Evolutionary conservation across 23 tunicate species (phyloP), one percentile per base, ranked within the genome.

Genomic region (Clavelina lepadiformis): DNA sequence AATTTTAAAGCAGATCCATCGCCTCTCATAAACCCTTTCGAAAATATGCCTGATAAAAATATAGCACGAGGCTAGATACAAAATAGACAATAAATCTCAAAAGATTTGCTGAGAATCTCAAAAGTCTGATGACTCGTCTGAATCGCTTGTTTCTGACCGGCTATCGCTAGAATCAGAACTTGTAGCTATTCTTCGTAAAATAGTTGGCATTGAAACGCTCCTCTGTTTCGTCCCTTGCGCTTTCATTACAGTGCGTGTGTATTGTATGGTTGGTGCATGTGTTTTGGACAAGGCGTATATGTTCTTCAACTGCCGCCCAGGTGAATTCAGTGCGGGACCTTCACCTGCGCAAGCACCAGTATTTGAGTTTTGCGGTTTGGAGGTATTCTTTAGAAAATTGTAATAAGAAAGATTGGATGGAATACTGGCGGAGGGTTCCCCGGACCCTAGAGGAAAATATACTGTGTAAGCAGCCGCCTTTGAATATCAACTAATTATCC

Each of bases 341-440:
- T 56, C 26, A 56, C 26, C 28, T 33, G 61, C 5, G 45, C 19
- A 13, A 29, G 44, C 8, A 15, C 49, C 13, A 41, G 49, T 11
- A 8, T 41, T 11, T 8, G 11, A 15, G 49, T 41, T 41, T 11
- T 61, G 22, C 19, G 67, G 45, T 33, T 61, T 61, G 1, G 34
- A 18, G 22, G 33, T 33, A 34, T 33, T 61, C 2, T 58, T 56
- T 35, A 76, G 54, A 57, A 66, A 76, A 38, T 76, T 73, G 56
- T 66, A 76, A 54, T 76, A 76, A 5, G 82, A 76, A 11, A 64
- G 22, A 21, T n/a, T 61, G 29, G 62, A 21, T 8, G 80, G 71
- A 50, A 62, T 46, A n/a, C n/a, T n/a, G n/a, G 72, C n/a, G 8
- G 72, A 35, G 23, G 51, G 50, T 59, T 59, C 49, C 15, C 49